Conservation (phyloP, 2,888 invertebrate genomes). For the Diarsia rubi region DNA sequence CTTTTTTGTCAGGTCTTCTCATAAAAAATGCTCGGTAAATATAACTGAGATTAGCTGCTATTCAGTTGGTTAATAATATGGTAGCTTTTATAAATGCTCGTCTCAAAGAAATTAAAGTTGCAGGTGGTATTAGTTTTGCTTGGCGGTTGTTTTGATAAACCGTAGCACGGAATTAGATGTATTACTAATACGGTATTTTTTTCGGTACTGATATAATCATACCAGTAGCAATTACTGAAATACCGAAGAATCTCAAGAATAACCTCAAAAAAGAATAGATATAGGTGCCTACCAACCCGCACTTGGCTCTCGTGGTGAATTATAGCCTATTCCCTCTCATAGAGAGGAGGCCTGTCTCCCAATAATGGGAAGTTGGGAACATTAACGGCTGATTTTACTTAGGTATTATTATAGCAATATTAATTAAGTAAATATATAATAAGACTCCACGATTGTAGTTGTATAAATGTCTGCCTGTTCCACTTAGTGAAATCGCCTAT, state of each 20-base stretch:
- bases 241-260: background rate
- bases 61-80: constrained; percentile 44
- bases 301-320: no score
- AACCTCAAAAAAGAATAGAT: background rate
- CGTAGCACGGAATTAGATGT: background rate
- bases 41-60: constrained; percentile 40
- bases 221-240: background rate
- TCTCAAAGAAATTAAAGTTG: constrained; percentile 12
- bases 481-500: constrained; percentile 1
- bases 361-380: no score
- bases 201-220: background rate
- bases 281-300: no score
- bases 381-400: no score
- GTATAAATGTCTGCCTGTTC: constrained; percentile 7
- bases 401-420: constrained; percentile 4
- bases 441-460: background rate
- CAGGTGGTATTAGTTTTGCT: constrained; percentile 10
- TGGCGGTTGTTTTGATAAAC: constrained; percentile 6
- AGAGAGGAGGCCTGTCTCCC: no score
- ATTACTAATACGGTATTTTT: constrained; percentile 11
- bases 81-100: constrained; percentile 12
- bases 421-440: background rate
- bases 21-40: constrained; percentile 46
- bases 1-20: constrained; percentile 45
- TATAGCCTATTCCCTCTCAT: no score